Percentiles rank a stretch among this genome's conserved stretches.
phyloP scores from a whole-genome alignment of 2,797 vertebrate genomes.

The Phoeniculus purpureus region DNA sequence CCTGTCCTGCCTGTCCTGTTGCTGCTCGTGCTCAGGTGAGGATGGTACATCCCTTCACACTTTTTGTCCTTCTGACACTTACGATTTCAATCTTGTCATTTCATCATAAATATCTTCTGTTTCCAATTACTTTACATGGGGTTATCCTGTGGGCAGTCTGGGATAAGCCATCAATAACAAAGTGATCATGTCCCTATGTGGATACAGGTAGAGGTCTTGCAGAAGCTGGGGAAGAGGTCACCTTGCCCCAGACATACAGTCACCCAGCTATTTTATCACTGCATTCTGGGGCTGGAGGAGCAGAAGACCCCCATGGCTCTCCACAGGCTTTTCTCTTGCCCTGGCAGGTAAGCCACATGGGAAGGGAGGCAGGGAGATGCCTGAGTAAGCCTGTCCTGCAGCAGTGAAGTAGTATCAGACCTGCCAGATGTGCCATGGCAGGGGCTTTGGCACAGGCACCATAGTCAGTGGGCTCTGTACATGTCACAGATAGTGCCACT shows the following conservation, averaged over 20 bases:
- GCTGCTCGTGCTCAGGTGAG: background rate
- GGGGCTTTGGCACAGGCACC: background rate
- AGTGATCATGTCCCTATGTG: background rate
- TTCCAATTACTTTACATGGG: background rate
- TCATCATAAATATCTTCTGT: background rate
- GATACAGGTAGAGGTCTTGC: background rate
- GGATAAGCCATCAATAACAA: background rate
- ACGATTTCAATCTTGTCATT: background rate
- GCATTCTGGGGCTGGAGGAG: background rate
- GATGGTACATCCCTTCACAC: background rate
- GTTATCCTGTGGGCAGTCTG: background rate
- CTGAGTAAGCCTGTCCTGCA: background rate
- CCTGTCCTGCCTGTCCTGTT: background rate
- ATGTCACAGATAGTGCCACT: background rate
- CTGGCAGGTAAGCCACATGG: background rate
- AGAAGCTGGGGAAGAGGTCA: background rate
- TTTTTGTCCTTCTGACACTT: background rate
- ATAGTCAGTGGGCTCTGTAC: background rate
- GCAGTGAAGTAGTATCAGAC: background rate
- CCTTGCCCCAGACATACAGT: background rate
- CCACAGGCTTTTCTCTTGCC: background rate
- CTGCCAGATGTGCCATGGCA: background rate
- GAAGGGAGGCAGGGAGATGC: background rate
- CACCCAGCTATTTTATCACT: background rate
- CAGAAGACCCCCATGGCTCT: background rate